phyloP scores from a whole-genome alignment of 2,888 invertebrate species.

The Acleris literana region DNA sequence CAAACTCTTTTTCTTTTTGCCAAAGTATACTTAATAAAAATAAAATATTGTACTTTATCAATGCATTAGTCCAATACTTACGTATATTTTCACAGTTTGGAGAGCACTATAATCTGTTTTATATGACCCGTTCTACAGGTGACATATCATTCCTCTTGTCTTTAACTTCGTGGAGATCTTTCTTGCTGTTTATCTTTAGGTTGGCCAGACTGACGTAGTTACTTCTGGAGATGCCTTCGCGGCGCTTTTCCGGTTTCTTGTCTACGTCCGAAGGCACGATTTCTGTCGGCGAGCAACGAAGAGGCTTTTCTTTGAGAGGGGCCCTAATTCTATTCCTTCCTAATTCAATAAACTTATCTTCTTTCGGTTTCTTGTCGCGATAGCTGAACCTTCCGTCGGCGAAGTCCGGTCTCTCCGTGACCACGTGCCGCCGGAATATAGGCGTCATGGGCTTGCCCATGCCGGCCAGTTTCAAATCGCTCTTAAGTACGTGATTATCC shows the following conservation, averaged over 20 bases:
- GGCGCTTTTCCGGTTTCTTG: slow-evolving; percentile 47
- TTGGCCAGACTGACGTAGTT: slow-evolving; percentile 79
- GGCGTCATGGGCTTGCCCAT: slow-evolving; percentile 80
- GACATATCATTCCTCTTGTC: slow-evolving; percentile 44
- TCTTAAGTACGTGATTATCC: slow-evolving; percentile 60
- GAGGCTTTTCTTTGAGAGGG: slow-evolving; percentile 47
- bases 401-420: slow-evolving; percentile 60
- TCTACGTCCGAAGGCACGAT: slow-evolving; percentile 41
- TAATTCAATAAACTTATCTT: slow-evolving; percentile 58
- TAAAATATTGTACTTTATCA: too few relatives aligned
- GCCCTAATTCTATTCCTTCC: slow-evolving; percentile 63
- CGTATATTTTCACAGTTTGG: too few relatives aligned
- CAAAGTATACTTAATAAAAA: too few relatives aligned
- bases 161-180: slow-evolving; percentile 49
- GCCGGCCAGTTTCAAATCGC: slow-evolving; percentile 69
- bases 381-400: slow-evolving; percentile 72
- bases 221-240: slow-evolving; percentile 61
- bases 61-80: too few relatives aligned
- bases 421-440: slow-evolving; percentile 65
- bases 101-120: slow-evolving; percentile 24
- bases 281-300: slow-evolving; percentile 48
- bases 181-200: slow-evolving; percentile 68
- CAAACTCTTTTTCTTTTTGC: too few relatives aligned
- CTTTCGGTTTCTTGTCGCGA: slow-evolving; percentile 58
- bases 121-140: slow-evolving; percentile 65